Evolutionary conservation across 2,888 invertebrate species (phyloP).

Genomic region (Hypomecis atomaria): DNA sequence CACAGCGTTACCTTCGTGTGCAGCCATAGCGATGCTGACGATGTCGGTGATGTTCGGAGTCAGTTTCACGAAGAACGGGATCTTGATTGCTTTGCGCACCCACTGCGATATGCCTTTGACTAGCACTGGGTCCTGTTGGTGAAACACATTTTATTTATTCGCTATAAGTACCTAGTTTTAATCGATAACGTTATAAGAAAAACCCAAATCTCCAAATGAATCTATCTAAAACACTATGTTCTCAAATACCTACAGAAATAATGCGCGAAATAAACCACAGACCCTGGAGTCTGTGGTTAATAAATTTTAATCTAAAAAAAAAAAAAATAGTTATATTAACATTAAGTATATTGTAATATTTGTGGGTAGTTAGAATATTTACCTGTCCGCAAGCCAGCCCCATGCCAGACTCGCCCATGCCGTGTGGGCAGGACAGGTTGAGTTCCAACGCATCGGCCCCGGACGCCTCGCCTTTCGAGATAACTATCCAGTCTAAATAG

Average conservation of each 20-base stretch:
- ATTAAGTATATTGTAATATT: too few relatives aligned
- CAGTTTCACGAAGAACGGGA: constrained; percentile 98
- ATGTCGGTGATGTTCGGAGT: constrained; percentile 99
- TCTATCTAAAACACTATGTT: too few relatives aligned
- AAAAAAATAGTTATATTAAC: too few relatives aligned
- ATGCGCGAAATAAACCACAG: too few relatives aligned
- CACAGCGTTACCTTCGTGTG: constrained; percentile 93
- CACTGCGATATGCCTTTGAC: constrained; percentile 96
- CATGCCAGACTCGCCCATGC: constrained; percentile 99
- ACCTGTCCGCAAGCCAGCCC: constrained; percentile 99
- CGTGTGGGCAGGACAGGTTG: constrained; percentile 99
- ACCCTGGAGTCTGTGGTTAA: too few relatives aligned
- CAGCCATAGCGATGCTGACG: constrained; percentile 94
- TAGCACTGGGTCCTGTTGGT: constrained; percentile 90
- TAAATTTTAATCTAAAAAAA: too few relatives aligned
- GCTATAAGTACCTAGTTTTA: too few relatives aligned
- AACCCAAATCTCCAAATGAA: too few relatives aligned
- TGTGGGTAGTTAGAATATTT: background rate
- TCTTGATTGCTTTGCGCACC: constrained; percentile 93
- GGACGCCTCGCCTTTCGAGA: constrained; percentile 90
- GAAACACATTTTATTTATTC: constrained; percentile 33
- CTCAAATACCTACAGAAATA: too few relatives aligned
- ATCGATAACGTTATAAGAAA: too few relatives aligned
- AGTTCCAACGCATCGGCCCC: constrained; percentile 98
- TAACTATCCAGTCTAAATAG: constrained; percentile 92